Conservation (phyloP, 2,888 invertebrate species). For the Drosophila austrosaltans region DNA sequence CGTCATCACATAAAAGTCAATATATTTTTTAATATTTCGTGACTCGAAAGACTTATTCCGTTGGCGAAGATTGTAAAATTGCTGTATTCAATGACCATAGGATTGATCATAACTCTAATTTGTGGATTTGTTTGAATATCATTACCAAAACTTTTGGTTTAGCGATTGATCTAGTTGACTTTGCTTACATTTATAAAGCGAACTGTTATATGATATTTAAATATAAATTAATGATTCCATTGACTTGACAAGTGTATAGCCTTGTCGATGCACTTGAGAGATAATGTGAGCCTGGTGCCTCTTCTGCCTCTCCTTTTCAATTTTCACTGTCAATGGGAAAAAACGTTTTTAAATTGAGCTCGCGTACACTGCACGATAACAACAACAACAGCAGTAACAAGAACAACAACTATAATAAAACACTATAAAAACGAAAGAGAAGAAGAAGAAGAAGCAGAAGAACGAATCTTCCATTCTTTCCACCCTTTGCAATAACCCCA, state of each 20-base stretch:
- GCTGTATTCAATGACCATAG: no score
- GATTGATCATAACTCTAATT: no score
- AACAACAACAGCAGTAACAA: slow-evolving; percentile 28
- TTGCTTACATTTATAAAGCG: background rate
- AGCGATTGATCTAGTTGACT: background rate
- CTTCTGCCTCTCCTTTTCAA: slow-evolving; percentile 40
- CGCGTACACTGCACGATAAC: slow-evolving; percentile 48
- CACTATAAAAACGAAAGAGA: slow-evolving; percentile 46
- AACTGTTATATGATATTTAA: background rate
- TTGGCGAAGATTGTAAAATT: no score
- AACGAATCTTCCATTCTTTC: background rate
- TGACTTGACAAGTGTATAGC: slow-evolving; percentile 45
- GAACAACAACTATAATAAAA: slow-evolving; percentile 13
- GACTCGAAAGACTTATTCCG: no score
- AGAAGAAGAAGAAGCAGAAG: background rate
- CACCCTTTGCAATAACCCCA: slow-evolving; percentile 24
- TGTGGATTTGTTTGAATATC: no score
- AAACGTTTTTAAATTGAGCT: slow-evolving; percentile 73
- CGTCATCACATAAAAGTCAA: no score
- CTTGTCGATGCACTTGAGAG: slow-evolving; percentile 46
- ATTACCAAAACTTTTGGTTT: no score
- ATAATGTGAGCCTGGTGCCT: background rate
- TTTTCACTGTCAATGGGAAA: slow-evolving; percentile 50
- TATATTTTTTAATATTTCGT: background rate
- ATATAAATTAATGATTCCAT: no score